Evolutionary conservation across 2,113 vertebrate genomes (phyloP).

Genomic region (Puma concolor): DNA sequence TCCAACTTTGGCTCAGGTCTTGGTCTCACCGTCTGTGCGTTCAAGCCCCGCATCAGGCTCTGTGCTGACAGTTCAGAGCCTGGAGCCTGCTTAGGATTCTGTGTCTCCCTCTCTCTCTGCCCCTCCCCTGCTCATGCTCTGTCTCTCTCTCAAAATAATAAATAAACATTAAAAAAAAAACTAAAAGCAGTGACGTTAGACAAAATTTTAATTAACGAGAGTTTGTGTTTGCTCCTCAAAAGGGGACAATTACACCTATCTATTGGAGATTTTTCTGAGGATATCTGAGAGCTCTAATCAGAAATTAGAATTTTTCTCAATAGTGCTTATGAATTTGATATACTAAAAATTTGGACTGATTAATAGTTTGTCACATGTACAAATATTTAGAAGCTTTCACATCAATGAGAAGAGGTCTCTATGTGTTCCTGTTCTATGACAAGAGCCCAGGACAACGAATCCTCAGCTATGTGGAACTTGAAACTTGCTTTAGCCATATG

Average conservation of each 20-base stretch:
- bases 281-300: not conserved
- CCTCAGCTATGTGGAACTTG: not conserved
- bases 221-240: not conserved
- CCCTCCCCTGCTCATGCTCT: no score
- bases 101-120: no score
- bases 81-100: no score
- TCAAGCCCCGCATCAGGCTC: no score
- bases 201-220: not conserved
- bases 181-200: not conserved
- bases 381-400: not conserved
- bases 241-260: not conserved
- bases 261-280: not conserved
- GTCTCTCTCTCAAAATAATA: no score
- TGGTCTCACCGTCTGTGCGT: no score
- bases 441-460: not conserved
- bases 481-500: not conserved
- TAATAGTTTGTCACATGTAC: not conserved
- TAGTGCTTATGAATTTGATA: not conserved
- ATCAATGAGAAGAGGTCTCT: not conserved
- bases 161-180: no score
- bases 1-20: no score
- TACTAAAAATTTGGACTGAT: not conserved
- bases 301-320: slow-evolving; percentile 27
- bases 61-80: no score
- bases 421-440: not conserved